phyloP scores from a whole-genome alignment of 2,113 vertebrate genomes.

The Abramis brama region DNA sequence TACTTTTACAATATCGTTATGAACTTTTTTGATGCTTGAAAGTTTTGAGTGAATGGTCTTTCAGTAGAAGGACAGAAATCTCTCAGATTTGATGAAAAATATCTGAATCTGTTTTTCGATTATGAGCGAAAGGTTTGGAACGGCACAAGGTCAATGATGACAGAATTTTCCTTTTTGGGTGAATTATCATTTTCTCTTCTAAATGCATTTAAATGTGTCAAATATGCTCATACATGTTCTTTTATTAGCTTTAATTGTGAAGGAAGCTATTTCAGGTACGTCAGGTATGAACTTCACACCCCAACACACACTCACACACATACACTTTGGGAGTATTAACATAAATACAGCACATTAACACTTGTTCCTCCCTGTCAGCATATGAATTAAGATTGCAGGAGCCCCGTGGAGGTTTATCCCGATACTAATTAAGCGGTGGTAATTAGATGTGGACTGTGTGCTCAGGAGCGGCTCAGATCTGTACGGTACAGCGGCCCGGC shows the following conservation, averaged over 20 bases:
- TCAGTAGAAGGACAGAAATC: not conserved
- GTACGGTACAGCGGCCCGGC: not conserved
- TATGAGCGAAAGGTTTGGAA: not conserved
- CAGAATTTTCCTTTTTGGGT: not conserved
- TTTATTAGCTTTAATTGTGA: constrained; percentile 42
- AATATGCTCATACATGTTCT: not conserved
- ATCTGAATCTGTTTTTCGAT: not conserved
- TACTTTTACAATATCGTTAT: not conserved
- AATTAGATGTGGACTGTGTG: constrained; percentile 84
- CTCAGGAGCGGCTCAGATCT: constrained; percentile 34
- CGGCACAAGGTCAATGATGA: not conserved
- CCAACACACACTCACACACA: constrained; percentile 21
- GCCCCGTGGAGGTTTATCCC: constrained; percentile 91
- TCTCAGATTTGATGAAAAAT: not conserved
- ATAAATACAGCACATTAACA: constrained; percentile 96
- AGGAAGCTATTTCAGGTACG: constrained; percentile 53
- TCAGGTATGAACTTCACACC: constrained; percentile 12
- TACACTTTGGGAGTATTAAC: constrained; percentile 84
- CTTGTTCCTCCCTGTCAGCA: constrained; percentile 94
- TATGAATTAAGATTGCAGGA: constrained; percentile 96
- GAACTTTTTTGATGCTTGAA: not conserved
- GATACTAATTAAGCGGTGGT: constrained; percentile 93
- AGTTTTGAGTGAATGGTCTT: not conserved
- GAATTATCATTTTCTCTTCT: not conserved
- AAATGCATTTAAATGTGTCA: not conserved